Conservation (phyloP, 2,888 invertebrate genomes). For the Catocala sponsa region DNA sequence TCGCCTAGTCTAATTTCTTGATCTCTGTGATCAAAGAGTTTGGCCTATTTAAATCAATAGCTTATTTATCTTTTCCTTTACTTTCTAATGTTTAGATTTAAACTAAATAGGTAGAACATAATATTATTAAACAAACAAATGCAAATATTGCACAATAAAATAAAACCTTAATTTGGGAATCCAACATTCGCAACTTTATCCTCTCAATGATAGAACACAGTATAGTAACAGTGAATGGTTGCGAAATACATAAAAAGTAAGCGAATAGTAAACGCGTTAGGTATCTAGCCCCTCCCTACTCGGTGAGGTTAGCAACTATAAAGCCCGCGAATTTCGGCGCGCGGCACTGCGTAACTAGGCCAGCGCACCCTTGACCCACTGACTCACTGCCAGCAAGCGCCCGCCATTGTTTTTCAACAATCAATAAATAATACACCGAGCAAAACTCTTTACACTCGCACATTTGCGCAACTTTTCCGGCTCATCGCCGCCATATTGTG, state of each 20-base stretch:
- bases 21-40: no score
- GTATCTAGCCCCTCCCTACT: conserved; percentile 67
- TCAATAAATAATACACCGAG: conserved; percentile 86
- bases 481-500: conserved; percentile 70
- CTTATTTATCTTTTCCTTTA: no score
- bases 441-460: conserved; percentile 77
- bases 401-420: conserved; percentile 87
- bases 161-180: neutral
- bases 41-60: no score
- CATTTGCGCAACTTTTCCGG: conserved; percentile 76
- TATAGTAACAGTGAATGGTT: conserved; percentile 18
- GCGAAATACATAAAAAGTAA: conserved; percentile 35
- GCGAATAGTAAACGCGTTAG: conserved; percentile 36
- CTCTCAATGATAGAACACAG: conserved; percentile 10
- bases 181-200: conserved; percentile 5
- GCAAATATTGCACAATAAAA: conserved; percentile 5
- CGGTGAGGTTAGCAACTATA: conserved; percentile 80
- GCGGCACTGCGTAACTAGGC: conserved; percentile 82
- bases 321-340: conserved; percentile 85
- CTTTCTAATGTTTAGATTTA: no score
- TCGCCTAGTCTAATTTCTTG: no score
- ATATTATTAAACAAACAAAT: no score
- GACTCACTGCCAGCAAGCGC: conserved; percentile 85
- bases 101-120: no score
- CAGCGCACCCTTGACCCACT: conserved; percentile 86